Evolutionary conservation across 2,113 vertebrate genomes (phyloP).

Genomic region (Steatornis caripensis): DNA sequence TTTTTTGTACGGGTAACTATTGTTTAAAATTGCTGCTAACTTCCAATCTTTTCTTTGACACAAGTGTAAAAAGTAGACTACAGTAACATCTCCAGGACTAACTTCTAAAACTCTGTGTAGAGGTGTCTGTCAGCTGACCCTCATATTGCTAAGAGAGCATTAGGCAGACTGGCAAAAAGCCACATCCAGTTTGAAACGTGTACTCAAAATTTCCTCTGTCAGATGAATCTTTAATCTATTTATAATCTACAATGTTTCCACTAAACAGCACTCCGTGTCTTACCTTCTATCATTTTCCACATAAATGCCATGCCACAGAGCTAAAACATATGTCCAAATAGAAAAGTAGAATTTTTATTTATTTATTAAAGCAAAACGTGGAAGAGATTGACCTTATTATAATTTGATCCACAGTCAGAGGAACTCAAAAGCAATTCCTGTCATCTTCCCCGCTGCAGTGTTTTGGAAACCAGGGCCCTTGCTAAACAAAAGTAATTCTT

Average conservation of each 20-base stretch:
- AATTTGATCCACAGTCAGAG: constrained; percentile 33
- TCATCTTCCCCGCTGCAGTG: background rate
- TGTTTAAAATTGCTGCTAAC: background rate
- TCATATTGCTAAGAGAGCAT: background rate
- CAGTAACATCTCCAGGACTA: background rate
- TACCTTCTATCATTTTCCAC: constrained; percentile 39
- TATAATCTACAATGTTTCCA: constrained; percentile 37
- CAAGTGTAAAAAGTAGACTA: background rate
- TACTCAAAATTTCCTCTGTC: constrained; percentile 33
- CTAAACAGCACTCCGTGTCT: constrained; percentile 36
- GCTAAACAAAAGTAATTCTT: background rate
- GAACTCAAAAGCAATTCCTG: constrained; percentile 32
- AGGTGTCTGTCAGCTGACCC: background rate
- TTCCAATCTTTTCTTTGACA: background rate
- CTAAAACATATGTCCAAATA: background rate
- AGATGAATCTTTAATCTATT: constrained; percentile 61
- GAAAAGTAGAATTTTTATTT: background rate
- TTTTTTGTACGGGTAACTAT: background rate
- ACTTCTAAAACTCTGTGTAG: background rate
- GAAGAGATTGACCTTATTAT: constrained; percentile 10
- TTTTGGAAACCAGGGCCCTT: background rate
- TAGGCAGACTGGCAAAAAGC: constrained; percentile 5
- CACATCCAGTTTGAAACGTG: background rate
- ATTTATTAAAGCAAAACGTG: background rate
- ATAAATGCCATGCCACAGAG: constrained; percentile 4